These are phyloP conservation scores for Bibio marci DNA, from an alignment of 2,888 invertebrate genomes.

Conservation along the genomic window DNA sequence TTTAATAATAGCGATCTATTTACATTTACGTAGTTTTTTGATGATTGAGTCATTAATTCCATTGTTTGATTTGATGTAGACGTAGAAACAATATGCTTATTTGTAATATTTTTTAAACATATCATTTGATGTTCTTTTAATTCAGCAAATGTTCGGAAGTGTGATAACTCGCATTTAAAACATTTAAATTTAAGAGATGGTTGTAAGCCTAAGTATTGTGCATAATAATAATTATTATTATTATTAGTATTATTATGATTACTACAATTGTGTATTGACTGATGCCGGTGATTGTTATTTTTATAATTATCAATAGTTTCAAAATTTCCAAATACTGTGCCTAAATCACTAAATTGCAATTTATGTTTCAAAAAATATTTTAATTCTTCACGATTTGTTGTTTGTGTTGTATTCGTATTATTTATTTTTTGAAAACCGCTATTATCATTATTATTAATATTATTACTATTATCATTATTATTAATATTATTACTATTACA, in stretches of 20 bases:
- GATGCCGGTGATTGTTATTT: too few relatives aligned
- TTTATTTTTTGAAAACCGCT: too few relatives aligned
- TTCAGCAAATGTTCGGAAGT: conserved; percentile 45
- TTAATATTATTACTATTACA: too few relatives aligned
- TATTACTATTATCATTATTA: too few relatives aligned
- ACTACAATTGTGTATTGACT: too few relatives aligned
- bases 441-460: too few relatives aligned
- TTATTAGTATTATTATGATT: too few relatives aligned
- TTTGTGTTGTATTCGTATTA: too few relatives aligned
- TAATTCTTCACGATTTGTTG: neutral
- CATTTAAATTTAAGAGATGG: conserved; percentile 57
- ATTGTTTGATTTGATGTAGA: too few relatives aligned
- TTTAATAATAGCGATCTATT: too few relatives aligned
- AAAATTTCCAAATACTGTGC: neutral
- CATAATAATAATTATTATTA: conserved; percentile 34
- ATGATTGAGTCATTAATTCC: too few relatives aligned
- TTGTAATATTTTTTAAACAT: conserved; percentile 30
- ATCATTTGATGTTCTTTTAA: conserved; percentile 51
- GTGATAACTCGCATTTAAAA: conserved; percentile 50
- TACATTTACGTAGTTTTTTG: conserved; percentile 11
- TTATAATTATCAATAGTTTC: neutral
- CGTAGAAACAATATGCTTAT: neutral
- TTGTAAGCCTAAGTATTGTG: conserved; percentile 53
- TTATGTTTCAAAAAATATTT: neutral
- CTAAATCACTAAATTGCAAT: neutral